Percentiles rank a stretch among this genome's conserved stretches.
Conservation (phyloP, 1,140 invertebrate species). For the Sinonovacula constricta region DNA sequence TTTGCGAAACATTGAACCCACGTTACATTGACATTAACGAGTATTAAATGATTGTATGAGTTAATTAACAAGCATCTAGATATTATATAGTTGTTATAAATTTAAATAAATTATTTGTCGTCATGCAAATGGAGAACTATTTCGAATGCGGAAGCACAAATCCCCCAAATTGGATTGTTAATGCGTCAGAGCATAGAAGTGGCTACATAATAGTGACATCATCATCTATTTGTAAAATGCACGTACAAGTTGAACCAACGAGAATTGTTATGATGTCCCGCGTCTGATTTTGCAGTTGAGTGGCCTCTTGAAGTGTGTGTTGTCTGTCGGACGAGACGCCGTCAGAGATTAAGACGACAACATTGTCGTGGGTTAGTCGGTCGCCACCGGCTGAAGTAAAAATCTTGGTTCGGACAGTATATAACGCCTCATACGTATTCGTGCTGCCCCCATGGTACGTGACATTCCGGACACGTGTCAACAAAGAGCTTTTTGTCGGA, state of each 20-base stretch:
- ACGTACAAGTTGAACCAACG: slow-evolving; percentile 16
- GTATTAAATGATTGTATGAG: too few species aligned
- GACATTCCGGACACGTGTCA: slow-evolving; percentile 54
- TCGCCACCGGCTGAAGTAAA: slow-evolving; percentile 58
- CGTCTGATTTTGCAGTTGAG: slow-evolving; percentile 1
- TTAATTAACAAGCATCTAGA: too few species aligned
- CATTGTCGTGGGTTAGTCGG: slow-evolving; percentile 54
- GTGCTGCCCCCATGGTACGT: slow-evolving; percentile 57
- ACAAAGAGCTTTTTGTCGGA: slow-evolving; percentile 28
- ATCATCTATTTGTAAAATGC: too few species aligned
- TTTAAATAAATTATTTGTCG: too few species aligned
- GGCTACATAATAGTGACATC: too few species aligned
- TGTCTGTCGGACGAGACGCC: slow-evolving; percentile 57
- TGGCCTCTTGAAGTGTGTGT: slow-evolving; percentile 26
- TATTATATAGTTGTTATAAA: too few species aligned
- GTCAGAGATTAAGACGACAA: slow-evolving; percentile 61
- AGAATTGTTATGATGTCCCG: slow-evolving; percentile 34
- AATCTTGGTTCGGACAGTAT: slow-evolving; percentile 52
- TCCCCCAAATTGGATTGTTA: too few species aligned
- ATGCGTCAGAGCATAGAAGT: too few species aligned
- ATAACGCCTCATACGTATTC: slow-evolving; percentile 60
- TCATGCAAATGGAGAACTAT: too few species aligned
- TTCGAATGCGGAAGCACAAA: too few species aligned
- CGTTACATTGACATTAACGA: too few species aligned
- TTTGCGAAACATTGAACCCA: too few species aligned